Evolutionary conservation across 1,140 invertebrate genomes (phyloP), one percentile per base, ranked within the genome.

Genomic region (Meloidogyne hapla): DNA sequence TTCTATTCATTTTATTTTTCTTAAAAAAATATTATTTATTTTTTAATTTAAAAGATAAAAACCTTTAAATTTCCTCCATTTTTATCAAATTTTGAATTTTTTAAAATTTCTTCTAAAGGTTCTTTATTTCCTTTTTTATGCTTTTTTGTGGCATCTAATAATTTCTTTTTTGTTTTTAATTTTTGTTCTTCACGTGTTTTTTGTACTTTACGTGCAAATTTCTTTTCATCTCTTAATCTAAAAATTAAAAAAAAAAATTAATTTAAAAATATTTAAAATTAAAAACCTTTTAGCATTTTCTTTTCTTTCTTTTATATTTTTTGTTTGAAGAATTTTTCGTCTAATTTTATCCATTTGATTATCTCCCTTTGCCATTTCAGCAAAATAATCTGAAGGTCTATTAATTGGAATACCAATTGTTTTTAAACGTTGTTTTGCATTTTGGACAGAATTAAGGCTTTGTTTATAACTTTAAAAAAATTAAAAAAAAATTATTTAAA

Each of bases 341-440:
- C 78, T 78, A 75, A 92, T 91, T 88, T 95, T 97, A 85, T 96
- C 93, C 96, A 99, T 99, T 80, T 99, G 96, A 61, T 91, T 90
- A 89, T 99, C 96, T 67, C 93, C 91, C 88, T 99, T 99, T 2
- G 94, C 94, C 96, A 99, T 99, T 90, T 99, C 93, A 0, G 96
- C 96, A 89, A 96, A 98, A 89, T 96, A 99, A 89, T 98, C 96
- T 40, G 94, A 92, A 0, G 96, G 96, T 5, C 85, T 80, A 26
- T 80, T 67, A 25, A 84, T 76, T 28, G 80, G 77, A 23, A 86
- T 70, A 15, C 76, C 75, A 13, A 83, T 21, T 28, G 71, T 71
- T 21, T 82, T 62, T 18, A 86, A 76, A 12, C 72, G 69, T 62
- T 82, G 85, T 25, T 83, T 33, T 13, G 85, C 81, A 15, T 72